Conservation (phyloP, 2,888 invertebrate genomes). For the Thyatira batis region DNA sequence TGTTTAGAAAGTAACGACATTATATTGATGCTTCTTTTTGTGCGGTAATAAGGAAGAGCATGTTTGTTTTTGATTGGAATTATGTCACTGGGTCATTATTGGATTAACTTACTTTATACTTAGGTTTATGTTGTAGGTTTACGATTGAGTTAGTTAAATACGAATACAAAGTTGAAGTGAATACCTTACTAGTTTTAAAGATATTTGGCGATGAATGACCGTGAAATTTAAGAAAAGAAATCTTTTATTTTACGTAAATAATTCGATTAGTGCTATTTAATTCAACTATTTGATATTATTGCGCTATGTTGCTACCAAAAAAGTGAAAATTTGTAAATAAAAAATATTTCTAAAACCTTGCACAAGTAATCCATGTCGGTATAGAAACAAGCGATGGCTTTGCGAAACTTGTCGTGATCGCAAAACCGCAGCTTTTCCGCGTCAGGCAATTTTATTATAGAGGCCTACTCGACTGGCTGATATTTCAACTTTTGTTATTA, state of each 20-base stretch:
- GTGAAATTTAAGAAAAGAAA: too few species aligned
- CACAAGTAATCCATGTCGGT: constrained; percentile 47
- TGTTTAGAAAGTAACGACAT: constrained; percentile 31
- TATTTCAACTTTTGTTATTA: constrained; percentile 53
- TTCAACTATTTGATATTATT: constrained; percentile 4
- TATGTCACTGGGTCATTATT: neutral
- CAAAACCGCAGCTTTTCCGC: constrained; percentile 69
- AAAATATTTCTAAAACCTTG: constrained; percentile 56
- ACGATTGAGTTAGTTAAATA: too few species aligned
- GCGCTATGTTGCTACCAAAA: constrained; percentile 43
- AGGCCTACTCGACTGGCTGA: constrained; percentile 46
- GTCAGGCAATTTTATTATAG: constrained; percentile 55
- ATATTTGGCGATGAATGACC: too few species aligned
- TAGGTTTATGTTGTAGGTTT: neutral
- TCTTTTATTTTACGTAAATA: neutral
- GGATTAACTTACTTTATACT: neutral
- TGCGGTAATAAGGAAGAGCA: constrained; percentile 35
- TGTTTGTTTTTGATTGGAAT: constrained; percentile 4
- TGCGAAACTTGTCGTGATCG: constrained; percentile 75
- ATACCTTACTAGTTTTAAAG: too few species aligned
- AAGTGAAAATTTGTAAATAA: constrained; percentile 43
- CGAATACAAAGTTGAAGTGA: too few species aligned
- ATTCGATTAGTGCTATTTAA: neutral
- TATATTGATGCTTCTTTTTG: constrained; percentile 38
- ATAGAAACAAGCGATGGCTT: constrained; percentile 57